A percentile compares a stretch with the other conserved stretches of the same genome.
phyloP scores from a whole-genome alignment of 2,113 vertebrate species.

The Miniopterus natalensis region DNA sequence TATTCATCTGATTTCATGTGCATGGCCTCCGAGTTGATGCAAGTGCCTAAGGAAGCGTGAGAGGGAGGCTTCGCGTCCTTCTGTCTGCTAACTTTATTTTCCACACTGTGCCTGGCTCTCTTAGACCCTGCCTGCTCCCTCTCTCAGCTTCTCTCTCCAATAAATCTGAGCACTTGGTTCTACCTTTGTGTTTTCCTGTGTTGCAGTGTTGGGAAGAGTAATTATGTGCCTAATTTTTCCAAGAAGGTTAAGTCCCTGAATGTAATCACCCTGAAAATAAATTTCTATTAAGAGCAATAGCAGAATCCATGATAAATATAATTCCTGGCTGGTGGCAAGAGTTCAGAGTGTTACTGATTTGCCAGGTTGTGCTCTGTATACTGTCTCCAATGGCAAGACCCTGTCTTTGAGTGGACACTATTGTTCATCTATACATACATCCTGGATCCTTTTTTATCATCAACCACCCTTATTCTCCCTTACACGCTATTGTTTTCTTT shows the following conservation, averaged over 20 bases:
- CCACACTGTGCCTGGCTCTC: too few relatives aligned
- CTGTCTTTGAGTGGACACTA: neutral
- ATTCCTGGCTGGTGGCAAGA: neutral
- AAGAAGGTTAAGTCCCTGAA: neutral
- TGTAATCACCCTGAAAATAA: constrained; percentile 25
- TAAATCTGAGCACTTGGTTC: neutral
- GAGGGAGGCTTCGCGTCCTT: neutral
- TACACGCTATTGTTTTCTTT: neutral
- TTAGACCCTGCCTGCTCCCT: neutral
- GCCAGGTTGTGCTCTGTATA: neutral
- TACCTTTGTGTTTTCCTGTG: neutral
- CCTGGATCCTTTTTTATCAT: neutral
- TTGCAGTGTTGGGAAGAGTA: neutral
- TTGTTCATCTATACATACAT: neutral
- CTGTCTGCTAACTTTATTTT: neutral
- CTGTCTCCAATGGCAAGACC: neutral
- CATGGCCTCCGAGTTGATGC: neutral
- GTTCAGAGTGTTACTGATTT: neutral
- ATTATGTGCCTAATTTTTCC: neutral
- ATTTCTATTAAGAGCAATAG: neutral
- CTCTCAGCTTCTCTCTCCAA: neutral
- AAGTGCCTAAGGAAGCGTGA: neutral
- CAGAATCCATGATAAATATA: neutral
- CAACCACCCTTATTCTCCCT: neutral
- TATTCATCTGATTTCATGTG: neutral